phyloP scores from a whole-genome alignment of 2,113 vertebrate genomes.

The Vidua chalybeata region DNA sequence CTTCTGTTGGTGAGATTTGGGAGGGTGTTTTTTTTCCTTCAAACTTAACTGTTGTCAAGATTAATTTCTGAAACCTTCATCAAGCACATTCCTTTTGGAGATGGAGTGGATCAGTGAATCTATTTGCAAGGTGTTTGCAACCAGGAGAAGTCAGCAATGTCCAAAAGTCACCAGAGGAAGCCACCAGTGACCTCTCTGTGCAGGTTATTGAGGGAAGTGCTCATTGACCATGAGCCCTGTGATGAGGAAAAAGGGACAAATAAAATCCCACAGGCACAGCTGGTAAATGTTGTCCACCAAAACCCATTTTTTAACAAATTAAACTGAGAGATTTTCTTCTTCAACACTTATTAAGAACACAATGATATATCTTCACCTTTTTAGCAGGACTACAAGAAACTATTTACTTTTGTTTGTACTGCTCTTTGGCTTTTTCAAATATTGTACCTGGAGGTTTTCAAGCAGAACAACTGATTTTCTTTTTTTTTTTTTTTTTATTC shows the following conservation, averaged over 20 bases:
- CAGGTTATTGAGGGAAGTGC: neutral
- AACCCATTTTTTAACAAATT: neutral
- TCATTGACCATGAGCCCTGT: neutral
- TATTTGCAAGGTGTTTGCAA: neutral
- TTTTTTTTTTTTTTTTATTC: neutral
- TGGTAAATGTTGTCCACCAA: neutral
- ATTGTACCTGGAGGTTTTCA: neutral
- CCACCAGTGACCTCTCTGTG: neutral
- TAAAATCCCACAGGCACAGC: neutral
- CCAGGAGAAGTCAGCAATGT: neutral
- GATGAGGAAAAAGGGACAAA: neutral
- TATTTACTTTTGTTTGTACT: neutral
- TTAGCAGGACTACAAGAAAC: neutral
- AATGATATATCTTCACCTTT: neutral
- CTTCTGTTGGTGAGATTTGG: neutral
- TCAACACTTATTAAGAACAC: neutral
- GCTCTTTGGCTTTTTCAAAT: neutral
- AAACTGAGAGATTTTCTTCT: neutral
- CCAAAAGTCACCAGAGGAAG: neutral
- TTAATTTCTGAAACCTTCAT: neutral
- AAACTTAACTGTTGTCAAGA: neutral
- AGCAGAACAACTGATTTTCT: neutral
- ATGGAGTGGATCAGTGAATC: neutral
- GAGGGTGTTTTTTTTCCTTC: accelerated
- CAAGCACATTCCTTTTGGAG: neutral